Evolutionary conservation across 2,888 invertebrate genomes (phyloP).

Genomic region (Caenorhabditis sp.): DNA sequence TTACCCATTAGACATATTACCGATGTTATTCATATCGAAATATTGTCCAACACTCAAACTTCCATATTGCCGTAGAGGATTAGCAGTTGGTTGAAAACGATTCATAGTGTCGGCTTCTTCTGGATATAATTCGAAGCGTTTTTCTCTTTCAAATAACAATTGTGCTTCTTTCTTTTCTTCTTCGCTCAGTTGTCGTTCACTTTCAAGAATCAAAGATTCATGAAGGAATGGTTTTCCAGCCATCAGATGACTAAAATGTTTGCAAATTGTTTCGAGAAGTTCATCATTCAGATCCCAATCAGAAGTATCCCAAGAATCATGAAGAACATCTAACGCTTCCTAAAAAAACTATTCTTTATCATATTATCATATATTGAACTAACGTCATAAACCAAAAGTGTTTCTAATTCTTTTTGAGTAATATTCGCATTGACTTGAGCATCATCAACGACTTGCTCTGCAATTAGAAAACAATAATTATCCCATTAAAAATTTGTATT

Average conservation of each 20-base stretch:
- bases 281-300: slow-evolving; percentile 56
- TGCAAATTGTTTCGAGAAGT: slow-evolving; percentile 46
- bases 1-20: not conserved
- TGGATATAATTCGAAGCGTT: not conserved
- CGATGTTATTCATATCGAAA: no score
- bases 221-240: slow-evolving; percentile 64
- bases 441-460: slow-evolving; percentile 94
- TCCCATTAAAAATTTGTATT: no score
- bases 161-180: slow-evolving; percentile 65
- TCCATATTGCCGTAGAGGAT: not conserved
- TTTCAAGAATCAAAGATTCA: slow-evolving; percentile 63
- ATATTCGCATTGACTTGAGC: slow-evolving; percentile 88
- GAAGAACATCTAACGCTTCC: slow-evolving; percentile 50
- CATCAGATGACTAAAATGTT: slow-evolving; percentile 34
- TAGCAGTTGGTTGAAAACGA: no score
- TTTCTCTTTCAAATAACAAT: slow-evolving; percentile 49
- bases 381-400: slow-evolving; percentile 75
- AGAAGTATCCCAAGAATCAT: slow-evolving; percentile 35
- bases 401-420: slow-evolving; percentile 76
- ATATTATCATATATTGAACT: slow-evolving; percentile 1
- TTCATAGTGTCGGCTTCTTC: slow-evolving; percentile 1
- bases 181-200: slow-evolving; percentile 59
- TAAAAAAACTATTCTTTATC: slow-evolving; percentile 13
- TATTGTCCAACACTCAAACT: not conserved
- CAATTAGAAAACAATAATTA: no score